These are phyloP conservation scores for Nasonovia ribisnigri DNA, from an alignment of 2,888 invertebrate species.

Conservation along the genomic window DNA sequence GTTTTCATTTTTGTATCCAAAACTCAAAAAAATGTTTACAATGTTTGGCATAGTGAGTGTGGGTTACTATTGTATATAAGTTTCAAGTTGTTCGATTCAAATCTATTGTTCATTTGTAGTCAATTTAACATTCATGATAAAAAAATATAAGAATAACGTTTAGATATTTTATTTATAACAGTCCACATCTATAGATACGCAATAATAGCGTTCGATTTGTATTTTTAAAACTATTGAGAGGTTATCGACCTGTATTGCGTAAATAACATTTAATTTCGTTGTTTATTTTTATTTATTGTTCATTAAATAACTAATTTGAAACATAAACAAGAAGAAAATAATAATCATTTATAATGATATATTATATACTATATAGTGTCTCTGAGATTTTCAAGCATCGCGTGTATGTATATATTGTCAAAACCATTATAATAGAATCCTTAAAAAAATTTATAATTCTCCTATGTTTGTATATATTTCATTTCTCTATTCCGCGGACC, in stretches of 20 bases:
- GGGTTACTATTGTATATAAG: background rate
- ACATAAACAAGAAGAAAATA: background rate
- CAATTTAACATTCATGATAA: constrained; percentile 7
- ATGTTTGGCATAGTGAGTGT: background rate
- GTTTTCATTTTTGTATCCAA: background rate
- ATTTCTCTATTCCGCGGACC: background rate
- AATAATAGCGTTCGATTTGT: constrained; percentile 38
- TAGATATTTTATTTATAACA: constrained; percentile 18
- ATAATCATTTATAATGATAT: background rate
- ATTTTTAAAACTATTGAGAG: constrained; percentile 16
- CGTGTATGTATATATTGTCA: background rate
- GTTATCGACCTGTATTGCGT: constrained; percentile 4
- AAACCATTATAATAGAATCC: background rate
- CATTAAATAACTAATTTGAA: background rate
- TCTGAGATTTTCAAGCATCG: background rate
- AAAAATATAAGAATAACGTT: constrained; percentile 17
- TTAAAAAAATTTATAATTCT: constrained; percentile 3
- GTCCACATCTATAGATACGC: background rate
- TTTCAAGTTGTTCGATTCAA: background rate
- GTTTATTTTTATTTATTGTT: constrained; percentile 12
- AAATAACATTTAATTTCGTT: background rate
- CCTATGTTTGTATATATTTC: too few species aligned
- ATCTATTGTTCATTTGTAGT: constrained; percentile 4
- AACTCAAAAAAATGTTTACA: background rate
- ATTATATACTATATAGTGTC: background rate